Evolutionary conservation across 2,888 invertebrate species (phyloP), one percentile per base, ranked within the genome.

Genomic region (Andrena bucephala): DNA sequence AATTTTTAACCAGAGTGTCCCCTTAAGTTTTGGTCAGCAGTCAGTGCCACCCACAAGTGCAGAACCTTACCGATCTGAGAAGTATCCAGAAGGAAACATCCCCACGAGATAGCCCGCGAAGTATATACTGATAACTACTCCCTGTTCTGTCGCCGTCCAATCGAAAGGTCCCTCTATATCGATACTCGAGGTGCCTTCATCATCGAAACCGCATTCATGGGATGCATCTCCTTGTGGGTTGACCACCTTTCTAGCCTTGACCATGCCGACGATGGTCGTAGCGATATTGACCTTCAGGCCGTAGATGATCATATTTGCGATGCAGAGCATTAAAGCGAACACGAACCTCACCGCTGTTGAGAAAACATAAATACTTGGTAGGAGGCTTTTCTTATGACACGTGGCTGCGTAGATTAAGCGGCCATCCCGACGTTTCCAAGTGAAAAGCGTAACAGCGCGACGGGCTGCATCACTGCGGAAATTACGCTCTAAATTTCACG

Each of bases 281-380:
- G 93, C 85, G 10, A 94, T 91, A 75, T 94, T 94, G 3, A 94
- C 92, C 76, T 94, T 94, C 31, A 92, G 76, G 0, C 93, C 94
- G 67, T 94, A 94, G 79, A 94, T 92, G 70, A 94, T 93, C 93
- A 93, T 93, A 83, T 94, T 94, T 63, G 93, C 94, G 48, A 93
- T 89, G 90, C 92, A 93, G 31, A 94, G 88, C 94, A 94, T 94
- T 73, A 92, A 88, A 24, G 93, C 93, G 66, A 92, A 94, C 5
- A 92, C 69, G 29, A 89, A 93, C 13, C 94, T 87, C 20, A 94
- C 91, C 24, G 89, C 92, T 91, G 75, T 65, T 33, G n/a, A 59
- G 24, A 5, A 27, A 48, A 42, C 0, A 71, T 2, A 33, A 50
- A 33, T 20, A 7, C 0, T 2, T 16, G 3, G 4, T 29, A 0